phyloP scores from a whole-genome alignment of 1,140 invertebrate species.

The Brachionus angularis region DNA sequence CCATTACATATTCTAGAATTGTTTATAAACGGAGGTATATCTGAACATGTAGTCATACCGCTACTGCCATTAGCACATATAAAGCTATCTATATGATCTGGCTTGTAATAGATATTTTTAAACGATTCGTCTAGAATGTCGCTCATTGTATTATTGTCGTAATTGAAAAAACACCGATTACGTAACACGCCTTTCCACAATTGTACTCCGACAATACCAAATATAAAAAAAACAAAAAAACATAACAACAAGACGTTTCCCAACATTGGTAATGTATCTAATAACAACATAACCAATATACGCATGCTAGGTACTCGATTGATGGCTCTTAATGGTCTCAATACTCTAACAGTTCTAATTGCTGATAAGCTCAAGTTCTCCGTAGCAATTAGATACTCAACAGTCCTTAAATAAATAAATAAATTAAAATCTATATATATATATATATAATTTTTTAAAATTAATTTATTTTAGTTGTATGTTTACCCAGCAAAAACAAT shows the following conservation, averaged over 20 bases:
- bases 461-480: neutral
- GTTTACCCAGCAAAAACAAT: slow-evolving; percentile 90
- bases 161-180: slow-evolving; percentile 74
- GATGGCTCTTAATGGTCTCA: slow-evolving; percentile 89
- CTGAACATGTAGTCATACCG: slow-evolving; percentile 84
- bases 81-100: slow-evolving; percentile 78
- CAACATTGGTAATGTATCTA: slow-evolving; percentile 97
- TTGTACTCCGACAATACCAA: slow-evolving; percentile 98
- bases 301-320: slow-evolving; percentile 99
- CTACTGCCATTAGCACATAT: slow-evolving; percentile 91
- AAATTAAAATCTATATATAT: too few species aligned
- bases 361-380: slow-evolving; percentile 97
- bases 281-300: slow-evolving; percentile 93
- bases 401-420: slow-evolving; percentile 65
- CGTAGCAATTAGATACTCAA: slow-evolving; percentile 88
- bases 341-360: slow-evolving; percentile 91
- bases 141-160: slow-evolving; percentile 4
- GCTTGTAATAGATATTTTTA: slow-evolving; percentile 56
- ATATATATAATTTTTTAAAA: slow-evolving; percentile 9
- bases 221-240: slow-evolving; percentile 99
- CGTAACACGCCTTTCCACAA: slow-evolving; percentile 93
- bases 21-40: slow-evolving; percentile 75
- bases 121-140: slow-evolving; percentile 31
- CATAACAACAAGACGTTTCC: slow-evolving; percentile 95
- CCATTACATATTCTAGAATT: slow-evolving; percentile 40